These are phyloP conservation scores for Amblyjoppa proteus DNA, from an alignment of 2,888 invertebrate species.

Conservation along the genomic window DNA sequence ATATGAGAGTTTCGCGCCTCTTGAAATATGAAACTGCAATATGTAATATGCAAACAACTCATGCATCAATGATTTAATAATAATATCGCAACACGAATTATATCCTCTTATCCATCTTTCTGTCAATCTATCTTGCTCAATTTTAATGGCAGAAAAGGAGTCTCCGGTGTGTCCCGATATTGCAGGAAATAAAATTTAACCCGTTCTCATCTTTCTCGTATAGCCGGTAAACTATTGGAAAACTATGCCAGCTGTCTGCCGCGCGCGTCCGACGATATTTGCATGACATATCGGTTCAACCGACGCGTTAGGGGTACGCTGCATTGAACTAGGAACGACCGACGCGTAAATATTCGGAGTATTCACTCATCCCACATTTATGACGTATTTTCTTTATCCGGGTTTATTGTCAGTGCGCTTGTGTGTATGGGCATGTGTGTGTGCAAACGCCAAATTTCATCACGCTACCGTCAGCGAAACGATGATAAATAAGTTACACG, in stretches of 20 bases:
- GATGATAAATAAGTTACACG: conserved; percentile 15
- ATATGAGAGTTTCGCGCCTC: neutral
- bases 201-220: conserved; percentile 42
- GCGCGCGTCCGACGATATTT: conserved; percentile 39
- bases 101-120: conserved; percentile 42
- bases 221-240: conserved; percentile 50
- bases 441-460: neutral
- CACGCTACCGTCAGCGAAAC: neutral
- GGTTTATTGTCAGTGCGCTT: neutral
- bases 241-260: conserved; percentile 50
- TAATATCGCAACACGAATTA: conserved; percentile 10
- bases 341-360: conserved; percentile 7
- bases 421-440: neutral
- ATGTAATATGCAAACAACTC: conserved; percentile 13
- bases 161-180: neutral
- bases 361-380: neutral
- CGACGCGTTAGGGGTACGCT: neutral
- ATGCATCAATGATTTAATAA: neutral
- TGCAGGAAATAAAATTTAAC: conserved; percentile 33
- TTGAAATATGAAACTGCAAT: neutral
- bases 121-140: conserved; percentile 37
- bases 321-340: conserved; percentile 18
- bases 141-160: neutral
- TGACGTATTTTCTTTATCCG: conserved; percentile 21
- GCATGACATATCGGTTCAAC: conserved; percentile 43